Percentiles rank a stretch among this genome's conserved stretches.
Evolutionary conservation across 2,797 vertebrate species (phyloP).

Genomic region (Delichon dasypus): DNA sequence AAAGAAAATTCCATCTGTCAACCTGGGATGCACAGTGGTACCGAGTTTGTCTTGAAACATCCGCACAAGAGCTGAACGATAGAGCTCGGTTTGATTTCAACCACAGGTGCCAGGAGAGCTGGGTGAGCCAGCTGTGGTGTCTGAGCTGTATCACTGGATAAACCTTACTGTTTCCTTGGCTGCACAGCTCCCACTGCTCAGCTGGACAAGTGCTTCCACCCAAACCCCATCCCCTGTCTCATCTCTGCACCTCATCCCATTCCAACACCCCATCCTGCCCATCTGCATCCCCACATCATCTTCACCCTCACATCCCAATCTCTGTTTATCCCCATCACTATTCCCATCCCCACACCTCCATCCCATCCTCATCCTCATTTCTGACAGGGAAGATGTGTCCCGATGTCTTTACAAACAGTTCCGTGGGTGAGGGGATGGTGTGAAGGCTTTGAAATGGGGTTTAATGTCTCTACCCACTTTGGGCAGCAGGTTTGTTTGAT

Average conservation of each 20-base stretch:
- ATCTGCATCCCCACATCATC: not conserved
- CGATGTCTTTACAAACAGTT: not conserved
- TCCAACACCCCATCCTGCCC: too few relatives aligned
- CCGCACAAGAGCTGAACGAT: not conserved
- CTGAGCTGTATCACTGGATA: accelerated
- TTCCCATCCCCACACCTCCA: not conserved
- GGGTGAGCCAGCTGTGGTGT: not conserved
- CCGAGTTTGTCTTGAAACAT: not conserved
- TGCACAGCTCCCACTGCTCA: not conserved
- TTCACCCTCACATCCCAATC: too few relatives aligned
- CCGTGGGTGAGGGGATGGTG: not conserved
- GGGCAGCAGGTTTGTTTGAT: not conserved
- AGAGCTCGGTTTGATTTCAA: not conserved
- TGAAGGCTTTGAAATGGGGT: not conserved
- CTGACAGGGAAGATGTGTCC: not conserved
- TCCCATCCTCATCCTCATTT: too few relatives aligned
- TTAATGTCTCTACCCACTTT: not conserved
- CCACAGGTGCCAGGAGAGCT: not conserved
- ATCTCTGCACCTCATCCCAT: not conserved
- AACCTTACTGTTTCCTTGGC: accelerated
- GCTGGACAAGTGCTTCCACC: not conserved
- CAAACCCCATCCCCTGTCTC: not conserved
- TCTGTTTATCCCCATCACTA: not conserved
- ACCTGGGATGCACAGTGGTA: not conserved
- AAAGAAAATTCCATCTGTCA: not conserved